A percentile compares a stretch with the other conserved stretches of the same genome.
phyloP scores from a whole-genome alignment of 2,888 invertebrate genomes.

The Troides helena region DNA sequence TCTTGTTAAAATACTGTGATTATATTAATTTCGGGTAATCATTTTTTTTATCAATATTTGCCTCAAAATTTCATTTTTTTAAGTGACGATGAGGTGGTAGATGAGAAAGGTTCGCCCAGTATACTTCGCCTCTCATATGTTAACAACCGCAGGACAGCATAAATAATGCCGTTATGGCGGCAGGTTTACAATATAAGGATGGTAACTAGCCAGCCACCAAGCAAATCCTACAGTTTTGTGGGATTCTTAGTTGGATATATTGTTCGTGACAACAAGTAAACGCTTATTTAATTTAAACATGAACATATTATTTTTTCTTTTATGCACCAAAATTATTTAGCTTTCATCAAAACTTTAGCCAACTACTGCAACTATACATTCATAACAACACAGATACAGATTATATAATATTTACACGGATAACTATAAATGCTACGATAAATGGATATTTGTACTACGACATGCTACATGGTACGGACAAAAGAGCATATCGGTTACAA shows the following conservation, averaged over 20 bases:
- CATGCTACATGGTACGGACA: slow-evolving; percentile 32
- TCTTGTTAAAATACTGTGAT: slow-evolving; percentile 1
- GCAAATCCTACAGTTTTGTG: too few relatives aligned
- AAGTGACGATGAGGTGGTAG: too few relatives aligned
- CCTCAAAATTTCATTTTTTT: neutral
- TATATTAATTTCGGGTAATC: neutral
- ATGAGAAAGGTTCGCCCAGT: too few relatives aligned
- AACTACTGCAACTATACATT: neutral
- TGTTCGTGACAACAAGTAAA: neutral
- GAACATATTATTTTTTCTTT: neutral
- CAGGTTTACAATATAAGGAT: too few relatives aligned
- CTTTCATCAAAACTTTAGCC: slow-evolving; percentile 14
- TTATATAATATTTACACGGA: slow-evolving; percentile 35
- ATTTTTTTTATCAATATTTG: neutral
- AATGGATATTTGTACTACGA: slow-evolving; percentile 41
- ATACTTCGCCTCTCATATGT: too few relatives aligned
- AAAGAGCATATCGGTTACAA: slow-evolving; percentile 6
- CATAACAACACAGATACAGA: slow-evolving; percentile 35
- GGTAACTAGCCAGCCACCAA: too few relatives aligned
- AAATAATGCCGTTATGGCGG: too few relatives aligned
- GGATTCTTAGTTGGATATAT: too few relatives aligned
- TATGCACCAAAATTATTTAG: slow-evolving; percentile 3
- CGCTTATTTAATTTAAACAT: neutral
- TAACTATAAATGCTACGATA: slow-evolving; percentile 39
- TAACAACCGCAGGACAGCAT: too few relatives aligned